Conservation (phyloP, 1,140 invertebrate species). For the Acarapis woodi region DNA sequence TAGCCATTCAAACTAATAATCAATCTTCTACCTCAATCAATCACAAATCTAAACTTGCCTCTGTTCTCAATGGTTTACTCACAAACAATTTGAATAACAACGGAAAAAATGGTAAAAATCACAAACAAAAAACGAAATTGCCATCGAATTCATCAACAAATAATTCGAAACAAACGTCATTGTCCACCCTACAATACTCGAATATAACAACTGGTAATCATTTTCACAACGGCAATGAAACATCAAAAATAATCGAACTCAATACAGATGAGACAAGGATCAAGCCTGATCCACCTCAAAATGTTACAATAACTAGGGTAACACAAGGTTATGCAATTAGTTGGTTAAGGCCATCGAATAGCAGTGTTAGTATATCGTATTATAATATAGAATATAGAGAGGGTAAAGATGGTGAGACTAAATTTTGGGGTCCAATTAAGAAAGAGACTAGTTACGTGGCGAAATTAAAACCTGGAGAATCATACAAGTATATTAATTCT, state of each 20-base stretch:
- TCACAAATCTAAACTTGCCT: too few species aligned
- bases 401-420: slow-evolving; percentile 51
- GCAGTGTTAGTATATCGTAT: slow-evolving; percentile 39
- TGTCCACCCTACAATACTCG: too few species aligned
- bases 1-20: too few species aligned
- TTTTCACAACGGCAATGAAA: background rate
- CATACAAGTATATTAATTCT: background rate
- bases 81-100: too few species aligned
- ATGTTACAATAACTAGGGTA: slow-evolving; percentile 54
- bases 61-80: too few species aligned
- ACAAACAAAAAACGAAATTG: too few species aligned
- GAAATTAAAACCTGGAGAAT: slow-evolving; percentile 16
- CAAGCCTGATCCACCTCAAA: slow-evolving; percentile 50
- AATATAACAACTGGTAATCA: background rate
- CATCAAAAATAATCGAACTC: background rate
- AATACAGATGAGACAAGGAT: slow-evolving; percentile 14
- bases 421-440: slow-evolving; percentile 39
- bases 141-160: too few species aligned
- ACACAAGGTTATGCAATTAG: slow-evolving; percentile 49
- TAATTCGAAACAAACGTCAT: too few species aligned
- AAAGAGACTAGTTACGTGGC: slow-evolving; percentile 59
- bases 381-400: slow-evolving; percentile 70
- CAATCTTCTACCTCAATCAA: too few species aligned
- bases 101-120: too few species aligned
- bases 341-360: slow-evolving; percentile 52